These are phyloP conservation scores for Ptychoptera albimana DNA, from an alignment of 2,888 invertebrate species.

Conservation along the genomic window DNA sequence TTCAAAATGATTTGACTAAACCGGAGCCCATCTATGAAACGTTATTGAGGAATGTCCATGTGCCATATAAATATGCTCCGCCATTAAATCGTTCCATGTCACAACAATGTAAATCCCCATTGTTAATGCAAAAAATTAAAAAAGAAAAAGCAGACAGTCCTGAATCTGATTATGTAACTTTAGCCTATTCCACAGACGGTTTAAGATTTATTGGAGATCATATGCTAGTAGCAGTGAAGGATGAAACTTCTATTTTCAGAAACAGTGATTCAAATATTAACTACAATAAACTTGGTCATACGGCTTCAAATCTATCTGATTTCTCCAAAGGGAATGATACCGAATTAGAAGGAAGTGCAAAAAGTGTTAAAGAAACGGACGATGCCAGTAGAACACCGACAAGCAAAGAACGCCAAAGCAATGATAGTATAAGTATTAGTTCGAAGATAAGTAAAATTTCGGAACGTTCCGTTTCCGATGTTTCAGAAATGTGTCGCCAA, in stretches of 20 bases:
- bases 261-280: constrained; percentile 17
- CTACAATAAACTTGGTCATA: constrained; percentile 9
- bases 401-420: background rate
- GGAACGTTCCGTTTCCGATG: constrained; percentile 26
- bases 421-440: background rate
- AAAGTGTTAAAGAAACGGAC: no score
- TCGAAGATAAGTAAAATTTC: constrained; percentile 17
- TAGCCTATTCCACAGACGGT: constrained; percentile 19
- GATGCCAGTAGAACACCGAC: background rate
- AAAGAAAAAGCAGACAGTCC: constrained; percentile 16
- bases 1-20: constrained; percentile 5
- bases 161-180: constrained; percentile 29
- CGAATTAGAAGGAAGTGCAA: background rate
- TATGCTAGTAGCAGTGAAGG: constrained; percentile 18
- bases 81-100: constrained; percentile 25
- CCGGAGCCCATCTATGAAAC: constrained; percentile 29
- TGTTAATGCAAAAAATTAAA: background rate
- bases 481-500: constrained; percentile 26
- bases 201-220: constrained; percentile 15
- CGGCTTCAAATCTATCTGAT: background rate
- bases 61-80: constrained; percentile 31
- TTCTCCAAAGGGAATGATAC: constrained; percentile 1
- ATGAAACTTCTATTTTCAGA: constrained; percentile 4
- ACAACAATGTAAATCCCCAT: constrained; percentile 8
- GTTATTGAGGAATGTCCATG: constrained; percentile 28